Conservation (phyloP, 2,797 vertebrate genomes). For the Amniataba percoides region DNA sequence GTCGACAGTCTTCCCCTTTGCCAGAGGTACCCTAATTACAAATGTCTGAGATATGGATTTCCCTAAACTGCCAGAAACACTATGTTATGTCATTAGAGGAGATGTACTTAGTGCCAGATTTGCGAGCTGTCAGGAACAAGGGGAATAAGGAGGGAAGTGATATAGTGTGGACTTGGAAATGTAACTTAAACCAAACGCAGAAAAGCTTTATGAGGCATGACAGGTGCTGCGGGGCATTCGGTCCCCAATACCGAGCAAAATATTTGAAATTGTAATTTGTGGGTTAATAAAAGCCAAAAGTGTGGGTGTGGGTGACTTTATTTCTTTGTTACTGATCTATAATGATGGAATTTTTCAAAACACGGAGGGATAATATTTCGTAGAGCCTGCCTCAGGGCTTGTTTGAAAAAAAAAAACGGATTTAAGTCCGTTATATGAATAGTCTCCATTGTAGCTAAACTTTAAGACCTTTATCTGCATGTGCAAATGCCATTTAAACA, state of each 20-base stretch:
- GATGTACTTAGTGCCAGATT: slow-evolving; percentile 45
- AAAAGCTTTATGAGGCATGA: slow-evolving; percentile 51
- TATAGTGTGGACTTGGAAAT: slow-evolving; percentile 38
- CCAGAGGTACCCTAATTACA: slow-evolving; percentile 49
- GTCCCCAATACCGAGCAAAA: slow-evolving; percentile 23
- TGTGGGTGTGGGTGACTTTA: slow-evolving; percentile 25
- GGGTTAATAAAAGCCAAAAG: slow-evolving; percentile 48
- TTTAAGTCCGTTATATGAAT: not conserved
- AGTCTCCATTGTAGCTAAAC: not conserved
- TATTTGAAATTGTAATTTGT: slow-evolving; percentile 65
- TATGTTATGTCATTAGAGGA: slow-evolving; percentile 41
- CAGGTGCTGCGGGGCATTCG: slow-evolving; percentile 49
- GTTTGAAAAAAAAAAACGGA: slow-evolving; percentile 7
- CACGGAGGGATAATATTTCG: slow-evolving; percentile 1
- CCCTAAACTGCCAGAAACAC: slow-evolving; percentile 48
- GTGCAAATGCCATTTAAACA: not conserved
- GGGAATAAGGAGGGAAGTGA: slow-evolving; percentile 34
- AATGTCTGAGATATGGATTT: slow-evolving; percentile 49
- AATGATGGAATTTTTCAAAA: slow-evolving; percentile 35
- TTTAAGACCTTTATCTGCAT: slow-evolving; percentile 6
- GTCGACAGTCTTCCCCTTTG: slow-evolving; percentile 11
- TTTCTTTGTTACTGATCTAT: slow-evolving; percentile 49
- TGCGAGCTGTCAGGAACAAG: slow-evolving; percentile 44
- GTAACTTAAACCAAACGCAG: slow-evolving; percentile 33
- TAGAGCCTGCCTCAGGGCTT: not conserved